Evolutionary conservation across 2,888 invertebrate species (phyloP), one percentile per base, ranked within the genome.

Genomic region (Lithodes maja): DNA sequence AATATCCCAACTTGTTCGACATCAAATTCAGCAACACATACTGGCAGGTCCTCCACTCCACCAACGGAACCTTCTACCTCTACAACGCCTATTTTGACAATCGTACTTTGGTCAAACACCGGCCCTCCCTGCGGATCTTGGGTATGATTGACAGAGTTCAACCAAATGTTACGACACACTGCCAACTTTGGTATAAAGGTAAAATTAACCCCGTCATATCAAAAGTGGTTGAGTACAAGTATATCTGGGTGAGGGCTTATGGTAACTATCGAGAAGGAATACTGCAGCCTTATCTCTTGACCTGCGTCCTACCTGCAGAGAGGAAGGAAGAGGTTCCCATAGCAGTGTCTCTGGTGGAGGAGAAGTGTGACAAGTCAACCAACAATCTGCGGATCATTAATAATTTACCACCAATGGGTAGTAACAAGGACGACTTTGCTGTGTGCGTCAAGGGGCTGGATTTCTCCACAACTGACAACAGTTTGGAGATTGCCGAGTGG

Each of bases 401-500:
- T 94, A 96, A 97, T 93, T 95, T 95, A 0, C 84, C 87, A 0
- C 83, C 86, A n/a, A 2, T 68, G 52, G 94, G 94, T 86, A 94
- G 94, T 85, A n/a, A 79, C 55, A 93, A 93, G 85, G 96, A 96
- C 93, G 96, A 96, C 54, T 98, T 98, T 93, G 98, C 98, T 1
- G 98, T 98, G 1, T 98, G 98, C 94, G 98, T 98, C 50, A 98
- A 98, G 94, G 98, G 98, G 0, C 94, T 99, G 86, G 98, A 98
- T 94, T 98, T 98, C 93, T 95, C 97, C 1, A 97, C 98, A 94
- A 97, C 97, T 93, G 98, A 98, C 94, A 94, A 98, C 0, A 98
- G 98, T 0, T 97, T 97, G 17, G 95, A 98, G 1, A 94, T 99
- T 33, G 96, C 98, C 81, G 99, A 99, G 94, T 99, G 99, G 99